phyloP scores from a whole-genome alignment of 2,797 vertebrate genomes.

The Danio aesculapii region DNA sequence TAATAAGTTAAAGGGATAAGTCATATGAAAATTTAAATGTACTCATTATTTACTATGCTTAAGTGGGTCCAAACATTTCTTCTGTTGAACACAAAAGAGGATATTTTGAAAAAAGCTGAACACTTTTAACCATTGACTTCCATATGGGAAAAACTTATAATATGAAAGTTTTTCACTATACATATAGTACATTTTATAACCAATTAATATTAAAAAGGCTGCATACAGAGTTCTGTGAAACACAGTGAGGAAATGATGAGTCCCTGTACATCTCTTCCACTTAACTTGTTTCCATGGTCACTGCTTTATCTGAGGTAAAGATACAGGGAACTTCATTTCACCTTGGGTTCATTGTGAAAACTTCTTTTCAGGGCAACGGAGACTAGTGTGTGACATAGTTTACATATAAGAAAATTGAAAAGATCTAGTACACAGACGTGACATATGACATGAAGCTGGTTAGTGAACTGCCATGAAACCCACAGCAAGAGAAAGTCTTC shows the following conservation, averaged over 20 bases:
- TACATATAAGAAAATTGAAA: background rate
- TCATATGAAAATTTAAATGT: too few species aligned
- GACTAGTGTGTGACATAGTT: slow-evolving; percentile 17
- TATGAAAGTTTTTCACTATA: too few species aligned
- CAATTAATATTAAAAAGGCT: background rate
- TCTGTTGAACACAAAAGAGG: too few species aligned
- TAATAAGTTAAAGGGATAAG: too few species aligned
- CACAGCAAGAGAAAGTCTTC: background rate
- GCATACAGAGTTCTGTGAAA: slow-evolving; percentile 12
- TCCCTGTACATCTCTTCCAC: slow-evolving; percentile 44
- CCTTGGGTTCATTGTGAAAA: slow-evolving; percentile 45
- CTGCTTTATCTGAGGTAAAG: slow-evolving; percentile 33
- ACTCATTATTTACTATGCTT: too few species aligned
- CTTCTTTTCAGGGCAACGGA: slow-evolving; percentile 3
- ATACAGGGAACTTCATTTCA: slow-evolving; percentile 43
- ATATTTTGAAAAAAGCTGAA: too few species aligned
- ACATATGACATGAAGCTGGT: slow-evolving; percentile 1
- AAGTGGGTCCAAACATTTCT: too few species aligned
- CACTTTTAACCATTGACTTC: too few species aligned
- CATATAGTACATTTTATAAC: slow-evolving; percentile 4
- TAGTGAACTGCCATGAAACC: background rate
- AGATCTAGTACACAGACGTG: background rate
- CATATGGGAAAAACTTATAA: too few species aligned
- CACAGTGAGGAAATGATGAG: slow-evolving; percentile 35
- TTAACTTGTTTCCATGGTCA: slow-evolving; percentile 63